Evolutionary conservation across 2,888 invertebrate genomes (phyloP).

Genomic region (Polia nebulosa): DNA sequence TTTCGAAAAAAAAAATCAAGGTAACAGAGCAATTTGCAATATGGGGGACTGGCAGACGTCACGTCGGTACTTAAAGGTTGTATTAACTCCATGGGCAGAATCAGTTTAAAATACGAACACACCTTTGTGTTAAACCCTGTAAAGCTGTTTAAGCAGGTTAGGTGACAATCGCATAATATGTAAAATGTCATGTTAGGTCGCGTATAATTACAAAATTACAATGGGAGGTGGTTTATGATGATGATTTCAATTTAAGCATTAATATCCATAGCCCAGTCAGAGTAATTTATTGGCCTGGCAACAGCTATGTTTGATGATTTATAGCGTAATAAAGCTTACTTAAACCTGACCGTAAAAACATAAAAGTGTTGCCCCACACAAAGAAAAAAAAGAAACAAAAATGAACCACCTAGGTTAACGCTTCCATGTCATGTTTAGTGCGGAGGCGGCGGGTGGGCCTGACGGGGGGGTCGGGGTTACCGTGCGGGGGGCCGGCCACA

Average conservation of each 20-base stretch:
- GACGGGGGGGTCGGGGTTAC: constrained; percentile 50
- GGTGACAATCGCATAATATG: constrained; percentile 3
- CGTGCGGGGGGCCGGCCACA: constrained; percentile 43
- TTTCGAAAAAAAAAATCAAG: no score
- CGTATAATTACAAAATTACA: constrained; percentile 27
- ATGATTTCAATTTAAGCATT: constrained; percentile 24
- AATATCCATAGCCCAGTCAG: constrained; percentile 2
- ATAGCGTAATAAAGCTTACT: constrained; percentile 18
- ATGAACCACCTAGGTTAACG: constrained; percentile 46
- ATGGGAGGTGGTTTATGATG: constrained; percentile 11
- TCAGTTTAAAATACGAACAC: no score
- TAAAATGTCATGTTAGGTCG: constrained; percentile 14
- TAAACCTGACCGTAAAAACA: not conserved
- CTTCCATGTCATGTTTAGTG: constrained; percentile 46
- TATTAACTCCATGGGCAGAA: no score
- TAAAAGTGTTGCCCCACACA: constrained; percentile 10
- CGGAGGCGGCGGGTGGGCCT: constrained; percentile 43
- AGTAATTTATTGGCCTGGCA: not conserved
- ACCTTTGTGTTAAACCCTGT: no score
- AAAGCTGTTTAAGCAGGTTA: constrained; percentile 42
- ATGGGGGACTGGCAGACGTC: no score
- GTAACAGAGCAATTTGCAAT: no score
- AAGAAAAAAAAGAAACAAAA: constrained; percentile 38
- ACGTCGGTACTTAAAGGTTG: no score
- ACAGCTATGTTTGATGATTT: constrained; percentile 31